Conservation (phyloP, 2,888 invertebrate species). For the Leucozona laternaria region DNA sequence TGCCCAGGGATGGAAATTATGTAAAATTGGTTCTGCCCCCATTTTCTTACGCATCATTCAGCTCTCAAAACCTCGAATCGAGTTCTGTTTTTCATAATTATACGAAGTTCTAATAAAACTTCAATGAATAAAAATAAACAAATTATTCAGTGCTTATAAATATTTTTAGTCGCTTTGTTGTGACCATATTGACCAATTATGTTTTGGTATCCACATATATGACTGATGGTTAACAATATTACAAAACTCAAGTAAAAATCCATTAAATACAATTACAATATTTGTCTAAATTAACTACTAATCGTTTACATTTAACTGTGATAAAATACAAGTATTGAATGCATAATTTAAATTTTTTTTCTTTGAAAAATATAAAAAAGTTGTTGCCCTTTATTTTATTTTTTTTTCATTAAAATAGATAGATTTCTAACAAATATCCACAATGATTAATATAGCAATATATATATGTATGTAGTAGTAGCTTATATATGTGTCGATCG, state of each 20-base stretch:
- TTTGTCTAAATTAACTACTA: neutral
- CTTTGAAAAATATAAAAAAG: slow-evolving; percentile 21
- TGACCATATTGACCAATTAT: neutral
- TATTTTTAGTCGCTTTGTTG: neutral
- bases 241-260: neutral
- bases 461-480: neutral
- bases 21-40: too few species aligned
- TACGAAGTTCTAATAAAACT: too few species aligned
- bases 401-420: neutral
- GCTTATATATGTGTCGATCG: neutral
- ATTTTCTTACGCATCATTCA: too few species aligned
- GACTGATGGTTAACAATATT: too few species aligned
- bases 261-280: neutral
- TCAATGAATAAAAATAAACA: neutral
- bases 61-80: too few species aligned
- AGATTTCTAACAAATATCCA: neutral
- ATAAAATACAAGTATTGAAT: slow-evolving; percentile 10
- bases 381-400: slow-evolving; percentile 13
- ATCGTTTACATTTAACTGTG: slow-evolving; percentile 13
- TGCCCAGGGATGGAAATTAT: too few species aligned
- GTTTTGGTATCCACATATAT: neutral
- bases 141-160: neutral
- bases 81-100: too few species aligned
- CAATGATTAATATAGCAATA: neutral
- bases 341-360: neutral